Conservation (phyloP, 2,797 vertebrate genomes). For the Smutsia temminckii region DNA sequence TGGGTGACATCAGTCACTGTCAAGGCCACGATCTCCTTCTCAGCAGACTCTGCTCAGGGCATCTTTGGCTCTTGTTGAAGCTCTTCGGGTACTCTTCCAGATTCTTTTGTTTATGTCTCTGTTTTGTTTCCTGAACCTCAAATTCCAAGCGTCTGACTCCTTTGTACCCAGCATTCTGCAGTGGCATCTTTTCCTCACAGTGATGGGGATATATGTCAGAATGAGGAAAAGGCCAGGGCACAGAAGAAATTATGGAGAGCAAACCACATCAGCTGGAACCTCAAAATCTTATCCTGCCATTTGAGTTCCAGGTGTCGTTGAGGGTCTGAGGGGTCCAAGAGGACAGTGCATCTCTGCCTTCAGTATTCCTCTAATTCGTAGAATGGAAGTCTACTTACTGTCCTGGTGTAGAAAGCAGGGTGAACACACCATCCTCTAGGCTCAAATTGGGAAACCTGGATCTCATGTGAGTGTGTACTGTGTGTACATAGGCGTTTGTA, state of each 20-base stretch:
- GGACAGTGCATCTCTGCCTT: not conserved
- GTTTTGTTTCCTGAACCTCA: not conserved
- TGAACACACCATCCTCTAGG: not conserved
- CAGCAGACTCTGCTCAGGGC: not conserved
- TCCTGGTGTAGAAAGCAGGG: not conserved
- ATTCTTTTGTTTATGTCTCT: not conserved
- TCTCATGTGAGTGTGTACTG: not conserved
- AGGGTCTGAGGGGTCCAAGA: not conserved
- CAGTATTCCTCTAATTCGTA: not conserved
- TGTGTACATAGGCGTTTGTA: not conserved
- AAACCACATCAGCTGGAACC: not conserved
- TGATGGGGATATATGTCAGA: not conserved
- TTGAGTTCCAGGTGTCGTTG: not conserved
- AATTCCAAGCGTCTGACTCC: not conserved
- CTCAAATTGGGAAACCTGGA: not conserved
- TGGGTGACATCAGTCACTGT: not conserved
- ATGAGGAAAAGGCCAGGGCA: not conserved
- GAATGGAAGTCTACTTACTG: not conserved
- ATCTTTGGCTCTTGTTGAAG: not conserved
- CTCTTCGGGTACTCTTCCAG: not conserved
- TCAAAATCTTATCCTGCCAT: not conserved
- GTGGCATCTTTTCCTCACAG: not conserved
- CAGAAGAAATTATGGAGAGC: not conserved
- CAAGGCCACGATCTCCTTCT: not conserved
- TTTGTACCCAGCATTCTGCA: not conserved